Percentiles rank a stretch among this genome's conserved stretches.
phyloP scores from a whole-genome alignment of 2,113 vertebrate species.

The Sorex fumeus region DNA sequence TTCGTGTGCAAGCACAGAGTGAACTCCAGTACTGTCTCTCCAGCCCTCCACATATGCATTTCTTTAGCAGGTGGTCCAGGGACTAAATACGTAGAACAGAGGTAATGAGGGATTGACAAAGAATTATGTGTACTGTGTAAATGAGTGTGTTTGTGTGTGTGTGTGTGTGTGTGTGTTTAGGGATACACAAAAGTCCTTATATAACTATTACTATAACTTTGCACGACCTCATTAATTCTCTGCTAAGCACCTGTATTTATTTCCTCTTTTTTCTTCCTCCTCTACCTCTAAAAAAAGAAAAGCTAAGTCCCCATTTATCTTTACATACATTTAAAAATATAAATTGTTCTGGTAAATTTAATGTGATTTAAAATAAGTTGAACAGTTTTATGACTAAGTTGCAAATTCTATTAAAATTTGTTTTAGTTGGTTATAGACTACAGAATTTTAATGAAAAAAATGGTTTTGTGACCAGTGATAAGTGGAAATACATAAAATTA shows the following conservation, averaged over 20 bases:
- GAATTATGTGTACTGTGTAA: constrained; percentile 23
- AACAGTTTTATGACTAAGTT: constrained; percentile 68
- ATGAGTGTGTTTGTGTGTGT: neutral
- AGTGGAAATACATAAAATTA: constrained; percentile 67
- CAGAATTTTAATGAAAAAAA: constrained; percentile 75
- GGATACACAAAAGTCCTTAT: constrained; percentile 37
- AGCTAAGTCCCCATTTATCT: constrained; percentile 74
- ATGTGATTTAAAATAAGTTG: constrained; percentile 77
- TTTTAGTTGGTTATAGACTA: constrained; percentile 69
- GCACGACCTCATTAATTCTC: constrained; percentile 59
- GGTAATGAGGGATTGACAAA: neutral
- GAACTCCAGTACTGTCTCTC: neutral
- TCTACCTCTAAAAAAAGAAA: constrained; percentile 83
- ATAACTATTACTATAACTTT: constrained; percentile 61
- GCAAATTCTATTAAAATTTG: constrained; percentile 69
- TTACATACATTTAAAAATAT: constrained; percentile 80
- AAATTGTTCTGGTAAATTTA: constrained; percentile 78
- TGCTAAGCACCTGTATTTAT: constrained; percentile 82
- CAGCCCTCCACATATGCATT: constrained; percentile 24
- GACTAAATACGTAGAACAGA: neutral
- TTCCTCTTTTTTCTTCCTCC: constrained; percentile 86
- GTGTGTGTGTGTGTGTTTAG: neutral
- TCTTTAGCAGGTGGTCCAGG: constrained; percentile 37
- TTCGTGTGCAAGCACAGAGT: neutral
- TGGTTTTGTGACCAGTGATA: constrained; percentile 59